A percentile compares a stretch with the other conserved stretches of the same genome.
phyloP scores from a whole-genome alignment of 1,140 invertebrate species.

The Lepidurus apus region DNA sequence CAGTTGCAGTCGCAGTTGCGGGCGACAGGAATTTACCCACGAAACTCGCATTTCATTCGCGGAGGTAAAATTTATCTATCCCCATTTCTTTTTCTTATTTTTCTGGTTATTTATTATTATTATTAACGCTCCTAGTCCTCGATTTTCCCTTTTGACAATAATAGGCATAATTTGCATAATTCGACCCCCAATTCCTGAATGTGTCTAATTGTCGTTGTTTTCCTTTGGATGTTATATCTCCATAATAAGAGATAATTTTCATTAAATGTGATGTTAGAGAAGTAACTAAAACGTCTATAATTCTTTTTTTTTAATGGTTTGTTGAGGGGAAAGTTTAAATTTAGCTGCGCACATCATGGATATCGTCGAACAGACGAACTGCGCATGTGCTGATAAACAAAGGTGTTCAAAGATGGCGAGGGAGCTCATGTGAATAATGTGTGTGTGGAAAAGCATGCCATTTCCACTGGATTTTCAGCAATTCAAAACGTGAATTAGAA shows the following conservation, averaged over 20 bases:
- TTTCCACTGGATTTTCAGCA: neutral
- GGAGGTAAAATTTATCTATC: neutral
- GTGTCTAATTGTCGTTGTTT: constrained; percentile 6
- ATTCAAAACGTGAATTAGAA: neutral
- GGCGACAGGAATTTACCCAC: neutral
- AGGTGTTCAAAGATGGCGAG: constrained; percentile 11
- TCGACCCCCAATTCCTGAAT: neutral
- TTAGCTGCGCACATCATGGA: neutral
- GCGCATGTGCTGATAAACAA: neutral
- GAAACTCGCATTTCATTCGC: neutral
- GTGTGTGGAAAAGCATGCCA: neutral
- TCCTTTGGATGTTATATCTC: neutral
- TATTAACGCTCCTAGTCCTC: too few species aligned
- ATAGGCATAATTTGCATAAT: neutral
- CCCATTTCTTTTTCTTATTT: neutral
- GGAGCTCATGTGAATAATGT: neutral
- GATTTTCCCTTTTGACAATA: neutral
- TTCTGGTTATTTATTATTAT: neutral
- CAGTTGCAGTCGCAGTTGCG: neutral
- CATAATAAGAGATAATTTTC: neutral
- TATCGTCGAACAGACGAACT: neutral
- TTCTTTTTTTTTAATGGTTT: neutral
- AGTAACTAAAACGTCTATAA: neutral
- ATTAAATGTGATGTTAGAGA: constrained; percentile 2
- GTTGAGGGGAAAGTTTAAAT: neutral